Evolutionary conservation across 2,888 invertebrate species (phyloP), one percentile per base, ranked within the genome.

Genomic region (Cheiracanthium punctorium): DNA sequence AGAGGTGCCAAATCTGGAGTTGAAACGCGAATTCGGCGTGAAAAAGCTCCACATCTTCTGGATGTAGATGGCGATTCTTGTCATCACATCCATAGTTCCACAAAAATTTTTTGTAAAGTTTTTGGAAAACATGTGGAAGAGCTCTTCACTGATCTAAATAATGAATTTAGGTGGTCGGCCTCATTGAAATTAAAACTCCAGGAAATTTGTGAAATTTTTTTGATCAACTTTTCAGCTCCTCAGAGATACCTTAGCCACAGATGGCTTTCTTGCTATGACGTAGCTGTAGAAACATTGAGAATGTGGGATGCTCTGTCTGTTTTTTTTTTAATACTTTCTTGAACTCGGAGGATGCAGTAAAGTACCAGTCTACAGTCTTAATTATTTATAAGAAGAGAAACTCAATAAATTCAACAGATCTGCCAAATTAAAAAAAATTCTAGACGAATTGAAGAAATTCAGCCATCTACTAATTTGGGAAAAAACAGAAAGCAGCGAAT

Each of bases 51-150:
- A 17, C 71, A 71, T 12, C 71, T 71, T 24, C 33, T 69, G 12
- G 71, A 71, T 28, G 37, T 70, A 37, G 71, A 71, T 41, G 71
- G 71, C 17, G 71, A 71, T 43, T 71, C 41, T 4, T 69, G 69
- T 29, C 69, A 69, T 28, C 69, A 69, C 32, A 69, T 69, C 30
- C 69, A 69, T 17, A 69, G 33, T 70, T 1, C 70, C 0, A 70
- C 37, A 0, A 70, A 71, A 28, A 71, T 30, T n/a, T 28, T 71
- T 5, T 41, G 71, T 24, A 24, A 37, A 17, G 14, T n/a, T 12
- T 71, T 29, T 29, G 10, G 29, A 14, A 28, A 7, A 28, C 30
- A 30, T 29, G 65, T 29, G 12, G 65, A 65, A 65, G 29, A 17
- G 7, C 30, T 65, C 10, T 65, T 65, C 29, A 0, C 20, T 0